These are phyloP conservation scores for Symphodus melops DNA, from an alignment of 2,113 vertebrate species.

Conservation along the genomic window DNA sequence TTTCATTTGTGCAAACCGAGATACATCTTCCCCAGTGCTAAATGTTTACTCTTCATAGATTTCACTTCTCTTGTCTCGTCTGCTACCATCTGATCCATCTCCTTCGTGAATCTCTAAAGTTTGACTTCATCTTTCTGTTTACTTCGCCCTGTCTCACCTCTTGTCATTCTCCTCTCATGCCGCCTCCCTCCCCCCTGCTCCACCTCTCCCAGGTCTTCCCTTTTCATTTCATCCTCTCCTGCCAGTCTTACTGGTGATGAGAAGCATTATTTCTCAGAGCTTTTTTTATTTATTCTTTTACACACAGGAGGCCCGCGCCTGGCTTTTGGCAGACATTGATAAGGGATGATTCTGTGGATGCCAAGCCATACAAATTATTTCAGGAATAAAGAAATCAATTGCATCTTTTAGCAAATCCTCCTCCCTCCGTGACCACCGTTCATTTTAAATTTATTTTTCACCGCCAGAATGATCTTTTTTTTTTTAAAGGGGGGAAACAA, in stretches of 20 bases:
- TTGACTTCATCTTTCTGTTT: constrained; percentile 26
- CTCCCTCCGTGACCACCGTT: constrained; percentile 52
- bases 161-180: constrained; percentile 22
- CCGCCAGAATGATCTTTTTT: constrained; percentile 50
- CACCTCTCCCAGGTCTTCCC: constrained; percentile 29
- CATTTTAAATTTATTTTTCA: constrained; percentile 58
- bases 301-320: constrained; percentile 59
- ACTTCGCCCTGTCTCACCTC: constrained; percentile 20
- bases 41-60: constrained; percentile 4
- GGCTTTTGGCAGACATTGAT: constrained; percentile 77
- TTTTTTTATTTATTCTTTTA: constrained; percentile 20
- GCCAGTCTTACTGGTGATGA: constrained; percentile 62
- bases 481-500: constrained; percentile 11
- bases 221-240: constrained; percentile 48
- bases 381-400: constrained; percentile 77
- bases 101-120: constrained; percentile 30
- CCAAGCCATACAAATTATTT: constrained; percentile 76
- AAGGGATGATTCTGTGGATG: constrained; percentile 67
- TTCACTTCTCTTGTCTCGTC: not conserved
- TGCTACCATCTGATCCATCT: not conserved
- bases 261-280: constrained; percentile 68
- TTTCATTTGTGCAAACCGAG: constrained; percentile 5
- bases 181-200: constrained; percentile 20
- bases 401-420: constrained; percentile 72
- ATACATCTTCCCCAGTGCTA: not conserved